Conservation (phyloP, 2,113 vertebrate species). For the Phocoena phocoena region DNA sequence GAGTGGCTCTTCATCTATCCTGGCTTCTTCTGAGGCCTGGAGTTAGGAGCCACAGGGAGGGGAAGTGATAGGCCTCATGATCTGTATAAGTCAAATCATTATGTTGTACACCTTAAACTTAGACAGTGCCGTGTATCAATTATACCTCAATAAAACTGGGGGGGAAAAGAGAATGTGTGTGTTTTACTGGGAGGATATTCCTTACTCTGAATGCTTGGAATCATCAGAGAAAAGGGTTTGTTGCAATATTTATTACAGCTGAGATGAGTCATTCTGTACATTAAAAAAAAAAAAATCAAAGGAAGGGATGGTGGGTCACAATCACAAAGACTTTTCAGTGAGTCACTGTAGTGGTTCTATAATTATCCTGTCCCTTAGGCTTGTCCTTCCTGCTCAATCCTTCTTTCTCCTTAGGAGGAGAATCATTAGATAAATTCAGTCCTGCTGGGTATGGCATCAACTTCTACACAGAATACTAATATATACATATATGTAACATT, state of each 20-base stretch:
- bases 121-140: not conserved
- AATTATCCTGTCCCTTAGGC: not conserved
- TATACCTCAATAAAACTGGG: not conserved
- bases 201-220: not conserved
- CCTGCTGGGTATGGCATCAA: not conserved
- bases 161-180: not conserved
- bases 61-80: not conserved
- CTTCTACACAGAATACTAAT: not conserved
- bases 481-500: not conserved
- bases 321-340: not conserved
- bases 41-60: not conserved
- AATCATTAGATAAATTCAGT: not conserved
- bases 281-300: not conserved
- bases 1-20: not conserved
- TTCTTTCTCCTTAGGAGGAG: not conserved
- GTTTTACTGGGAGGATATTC: not conserved
- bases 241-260: slow-evolving; percentile 2
- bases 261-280: not conserved
- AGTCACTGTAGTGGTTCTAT: not conserved
- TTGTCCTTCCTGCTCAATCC: not conserved
- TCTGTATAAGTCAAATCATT: not conserved
- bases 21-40: not conserved
- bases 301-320: not conserved
- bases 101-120: not conserved
- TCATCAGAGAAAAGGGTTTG: not conserved